Conservation (phyloP, 2,888 invertebrate genomes). For the Crioceris asparagi region DNA sequence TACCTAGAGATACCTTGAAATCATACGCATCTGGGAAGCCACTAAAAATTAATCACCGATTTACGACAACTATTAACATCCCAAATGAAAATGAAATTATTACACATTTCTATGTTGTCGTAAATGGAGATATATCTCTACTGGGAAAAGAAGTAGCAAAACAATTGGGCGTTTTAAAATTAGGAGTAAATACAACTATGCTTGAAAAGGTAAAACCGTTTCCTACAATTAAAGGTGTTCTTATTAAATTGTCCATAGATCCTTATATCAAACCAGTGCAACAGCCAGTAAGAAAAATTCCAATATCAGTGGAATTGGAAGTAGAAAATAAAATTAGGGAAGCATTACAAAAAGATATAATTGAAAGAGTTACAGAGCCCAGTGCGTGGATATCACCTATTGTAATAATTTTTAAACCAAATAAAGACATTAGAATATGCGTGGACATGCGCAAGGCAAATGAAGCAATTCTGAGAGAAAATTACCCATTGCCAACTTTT, state of each 20-base stretch:
- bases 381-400: slow-evolving; percentile 30
- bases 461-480: slow-evolving; percentile 23
- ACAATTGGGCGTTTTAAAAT: slow-evolving; percentile 16
- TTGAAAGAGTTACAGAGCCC: slow-evolving; percentile 26
- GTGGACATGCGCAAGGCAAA: slow-evolving; percentile 31
- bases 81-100: slow-evolving; percentile 9
- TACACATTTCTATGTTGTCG: slow-evolving; percentile 15
- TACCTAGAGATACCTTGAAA: slow-evolving; percentile 10
- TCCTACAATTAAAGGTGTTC: slow-evolving; percentile 18
- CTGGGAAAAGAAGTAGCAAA: slow-evolving; percentile 18
- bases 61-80: slow-evolving; percentile 11
- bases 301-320: slow-evolving; percentile 11
- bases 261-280: slow-evolving; percentile 3
- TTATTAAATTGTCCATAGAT: slow-evolving; percentile 15
- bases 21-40: slow-evolving; percentile 4
- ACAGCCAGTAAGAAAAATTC: slow-evolving; percentile 8
- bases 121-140: slow-evolving; percentile 13
- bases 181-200: slow-evolving; percentile 13
- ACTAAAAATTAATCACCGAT: slow-evolving; percentile 7
- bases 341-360: slow-evolving; percentile 22
- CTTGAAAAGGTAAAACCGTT: slow-evolving; percentile 8
- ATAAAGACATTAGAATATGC: slow-evolving; percentile 26
- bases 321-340: slow-evolving; percentile 18
- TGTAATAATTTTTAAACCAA: slow-evolving; percentile 22
- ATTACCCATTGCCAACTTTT: slow-evolving; percentile 22